Evolutionary conservation across 2,888 invertebrate species (phyloP), one percentile per base, ranked within the genome.

Genomic region (Mechanitis mazaeus): DNA sequence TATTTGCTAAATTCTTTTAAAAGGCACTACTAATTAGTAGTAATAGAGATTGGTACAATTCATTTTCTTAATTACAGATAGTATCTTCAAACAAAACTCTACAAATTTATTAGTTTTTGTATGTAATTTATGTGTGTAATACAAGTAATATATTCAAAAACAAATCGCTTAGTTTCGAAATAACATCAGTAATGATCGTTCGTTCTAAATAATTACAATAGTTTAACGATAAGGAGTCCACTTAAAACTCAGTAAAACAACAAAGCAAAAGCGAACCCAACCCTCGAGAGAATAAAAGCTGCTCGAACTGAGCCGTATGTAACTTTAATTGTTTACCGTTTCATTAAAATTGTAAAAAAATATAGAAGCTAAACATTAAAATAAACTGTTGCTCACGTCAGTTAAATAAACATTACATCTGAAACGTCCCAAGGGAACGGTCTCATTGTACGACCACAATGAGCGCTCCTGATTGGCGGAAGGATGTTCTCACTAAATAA

Each of bases 401-500:
- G 79, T 84, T 84, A 83, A 85, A 87, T 87, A 87, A 86, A 85
- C 87, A 88, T 85, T 81, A 85, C 81, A 77, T 75, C 73, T 78
- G 78, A 83, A 79, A 80, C 77, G 81, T 84, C 84, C 81, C 81
- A 75, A 50, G 85, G 84, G 86, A 84, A 78, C 72, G 72, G 71
- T 72, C 77, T 85, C 82, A 87, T 87, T 88, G 87, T 87, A 78
- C 72, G 71, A 69, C 78, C 82, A 88, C 89, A 90, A 90, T 88
- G 85, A 85, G 82, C 81, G 78, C 83, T 78, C 79, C 85, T 90
- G 90, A 90, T 90, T 90, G 90, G 89, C 90, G 90, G 90, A 90
- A 90, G 89, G 90, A 90, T 88, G 89, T 82, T 85, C 86, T 84
- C 87, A 88, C 86, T 87, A 89, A 90, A 89, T 89, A 88, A 89